Percentiles rank a stretch among this genome's conserved stretches.
Evolutionary conservation across 2,113 vertebrate species (phyloP).

Genomic region (Melanotaenia duboulayi): DNA sequence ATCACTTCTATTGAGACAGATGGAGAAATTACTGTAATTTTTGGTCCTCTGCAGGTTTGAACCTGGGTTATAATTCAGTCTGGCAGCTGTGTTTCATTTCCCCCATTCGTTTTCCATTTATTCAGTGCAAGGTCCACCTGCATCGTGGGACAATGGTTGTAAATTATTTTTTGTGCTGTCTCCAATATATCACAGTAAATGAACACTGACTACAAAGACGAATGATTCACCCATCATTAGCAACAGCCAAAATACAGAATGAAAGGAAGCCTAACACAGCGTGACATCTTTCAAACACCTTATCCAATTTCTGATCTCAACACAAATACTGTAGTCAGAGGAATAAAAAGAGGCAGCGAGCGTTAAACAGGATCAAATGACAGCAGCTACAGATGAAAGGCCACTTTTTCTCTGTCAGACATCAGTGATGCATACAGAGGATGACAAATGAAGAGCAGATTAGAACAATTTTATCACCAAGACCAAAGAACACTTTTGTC

Average conservation of each 20-base stretch:
- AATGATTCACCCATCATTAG: slow-evolving; percentile 32
- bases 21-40: slow-evolving; percentile 63
- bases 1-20: slow-evolving; percentile 50
- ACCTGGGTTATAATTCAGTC: slow-evolving; percentile 59
- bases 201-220: slow-evolving; percentile 23
- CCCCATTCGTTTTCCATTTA: slow-evolving; percentile 57
- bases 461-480: neutral
- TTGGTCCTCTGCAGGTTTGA: slow-evolving; percentile 6
- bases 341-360: neutral
- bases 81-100: slow-evolving; percentile 60
- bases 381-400: neutral
- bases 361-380: neutral
- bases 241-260: slow-evolving; percentile 1
- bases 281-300: neutral
- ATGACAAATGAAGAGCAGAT: neutral
- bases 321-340: slow-evolving; percentile 1
- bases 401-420: neutral
- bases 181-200: slow-evolving; percentile 50
- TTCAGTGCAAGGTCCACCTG: slow-evolving; percentile 43
- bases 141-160: slow-evolving; percentile 21
- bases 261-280: slow-evolving; percentile 1
- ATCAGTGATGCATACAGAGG: neutral
- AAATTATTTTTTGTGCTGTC: slow-evolving; percentile 45
- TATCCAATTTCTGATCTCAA: slow-evolving; percentile 15
- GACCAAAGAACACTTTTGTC: neutral